A percentile compares a stretch with the other conserved stretches of the same genome.
phyloP scores from a whole-genome alignment of 2,797 vertebrate species.

The Chrysocyon brachyurus region DNA sequence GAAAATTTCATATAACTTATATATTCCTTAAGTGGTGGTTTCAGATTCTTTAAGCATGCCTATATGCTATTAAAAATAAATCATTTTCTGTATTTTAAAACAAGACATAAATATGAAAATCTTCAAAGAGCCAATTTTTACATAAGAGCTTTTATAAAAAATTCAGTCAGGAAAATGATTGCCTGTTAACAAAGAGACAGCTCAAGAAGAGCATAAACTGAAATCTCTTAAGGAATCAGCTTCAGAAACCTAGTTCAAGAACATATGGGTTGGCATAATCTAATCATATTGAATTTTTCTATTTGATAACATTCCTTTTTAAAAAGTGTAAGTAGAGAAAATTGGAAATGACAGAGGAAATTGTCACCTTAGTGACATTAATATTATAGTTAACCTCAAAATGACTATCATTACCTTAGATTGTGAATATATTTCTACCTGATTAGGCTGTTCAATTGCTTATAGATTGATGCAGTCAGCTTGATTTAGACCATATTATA shows the following conservation, averaged over 20 bases:
- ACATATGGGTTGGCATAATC: neutral
- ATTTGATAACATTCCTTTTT: conserved; percentile 45
- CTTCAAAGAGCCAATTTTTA: conserved; percentile 77
- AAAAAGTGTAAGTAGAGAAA: conserved; percentile 65
- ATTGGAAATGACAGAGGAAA: conserved; percentile 44
- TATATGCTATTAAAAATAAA: conserved; percentile 68
- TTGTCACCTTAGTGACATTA: neutral
- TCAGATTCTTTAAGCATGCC: conserved; percentile 39
- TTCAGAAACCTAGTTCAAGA: conserved; percentile 62
- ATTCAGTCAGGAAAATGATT: conserved; percentile 70
- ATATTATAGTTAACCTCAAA: neutral
- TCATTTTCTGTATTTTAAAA: conserved; percentile 69
- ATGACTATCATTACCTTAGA: neutral
- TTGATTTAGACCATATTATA: neutral
- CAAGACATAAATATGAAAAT: conserved; percentile 70
- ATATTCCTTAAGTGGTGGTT: neutral
- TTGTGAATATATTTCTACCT: neutral
- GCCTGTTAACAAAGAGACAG: conserved; percentile 77
- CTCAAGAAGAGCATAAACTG: conserved; percentile 78
- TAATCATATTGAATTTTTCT: conserved; percentile 62
- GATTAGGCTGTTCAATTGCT: neutral
- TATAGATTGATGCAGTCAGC: neutral
- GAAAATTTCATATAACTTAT: neutral
- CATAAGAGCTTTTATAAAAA: conserved; percentile 60
- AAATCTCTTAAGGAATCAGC: conserved; percentile 54